Evolutionary conservation across 2,888 invertebrate genomes (phyloP).

Genomic region (Cephus nigrinus): DNA sequence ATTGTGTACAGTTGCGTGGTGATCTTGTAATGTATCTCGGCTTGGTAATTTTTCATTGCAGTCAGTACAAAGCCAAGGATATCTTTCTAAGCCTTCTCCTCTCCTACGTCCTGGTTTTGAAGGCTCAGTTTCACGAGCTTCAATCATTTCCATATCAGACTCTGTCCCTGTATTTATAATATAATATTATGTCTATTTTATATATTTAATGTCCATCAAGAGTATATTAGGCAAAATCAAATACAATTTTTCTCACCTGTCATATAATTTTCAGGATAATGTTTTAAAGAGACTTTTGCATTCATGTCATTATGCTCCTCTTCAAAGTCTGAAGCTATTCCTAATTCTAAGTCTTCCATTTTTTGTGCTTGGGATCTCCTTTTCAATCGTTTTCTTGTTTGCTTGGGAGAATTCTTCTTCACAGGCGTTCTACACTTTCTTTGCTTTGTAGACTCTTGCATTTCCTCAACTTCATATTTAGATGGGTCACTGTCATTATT

Average conservation of each 20-base stretch:
- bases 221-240: neutral
- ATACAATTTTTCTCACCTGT: conserved; percentile 44
- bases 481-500: conserved; percentile 28
- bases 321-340: conserved; percentile 44
- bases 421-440: conserved; percentile 43
- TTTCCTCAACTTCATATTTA: conserved; percentile 33
- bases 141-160: conserved; percentile 60
- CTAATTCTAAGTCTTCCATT: conserved; percentile 35
- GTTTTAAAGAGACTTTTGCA: conserved; percentile 42
- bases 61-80: conserved; percentile 70
- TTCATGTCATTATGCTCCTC: conserved; percentile 44
- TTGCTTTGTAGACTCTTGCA: conserved; percentile 33
- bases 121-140: conserved; percentile 46
- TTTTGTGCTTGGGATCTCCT: conserved; percentile 42
- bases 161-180: conserved; percentile 49
- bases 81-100: conserved; percentile 64
- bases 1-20: conserved; percentile 73
- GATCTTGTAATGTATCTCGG: conserved; percentile 70
- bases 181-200: neutral
- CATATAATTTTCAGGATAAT: conserved; percentile 61
- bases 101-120: conserved; percentile 46
- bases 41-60: conserved; percentile 67
- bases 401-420: conserved; percentile 38
- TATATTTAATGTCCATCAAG: neutral
- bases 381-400: conserved; percentile 45